Percentiles rank a stretch among this genome's conserved stretches.
Evolutionary conservation across 2,888 invertebrate genomes (phyloP).

Genomic region (Chaetogeoica ovagalla): DNA sequence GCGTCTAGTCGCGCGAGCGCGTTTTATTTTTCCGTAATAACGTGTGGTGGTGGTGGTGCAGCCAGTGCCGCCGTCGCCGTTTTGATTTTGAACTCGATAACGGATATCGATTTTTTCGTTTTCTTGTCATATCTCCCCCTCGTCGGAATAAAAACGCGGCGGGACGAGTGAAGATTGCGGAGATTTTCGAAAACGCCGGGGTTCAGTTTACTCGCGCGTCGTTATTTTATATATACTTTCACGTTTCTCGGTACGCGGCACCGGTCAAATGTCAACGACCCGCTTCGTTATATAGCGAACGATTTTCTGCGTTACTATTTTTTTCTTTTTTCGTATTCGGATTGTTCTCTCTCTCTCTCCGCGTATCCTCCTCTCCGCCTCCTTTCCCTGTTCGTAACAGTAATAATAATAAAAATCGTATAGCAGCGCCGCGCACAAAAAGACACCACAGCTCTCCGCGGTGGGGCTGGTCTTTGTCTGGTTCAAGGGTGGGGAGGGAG

Average conservation of each 20-base stretch:
- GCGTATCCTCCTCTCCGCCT: too few species aligned
- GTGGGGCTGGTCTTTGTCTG: neutral
- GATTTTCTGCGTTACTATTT: constrained; percentile 35
- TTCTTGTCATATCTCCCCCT: too few species aligned
- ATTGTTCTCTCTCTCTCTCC: constrained; percentile 2
- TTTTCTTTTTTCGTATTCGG: constrained; percentile 8
- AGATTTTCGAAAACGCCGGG: too few species aligned
- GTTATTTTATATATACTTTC: constrained; percentile 18
- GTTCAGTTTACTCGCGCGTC: neutral
- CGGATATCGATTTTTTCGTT: neutral
- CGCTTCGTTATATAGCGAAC: constrained; percentile 5
- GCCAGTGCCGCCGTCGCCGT: neutral
- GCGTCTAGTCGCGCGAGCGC: constrained; percentile 6
- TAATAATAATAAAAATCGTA: neutral
- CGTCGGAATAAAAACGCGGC: too few species aligned
- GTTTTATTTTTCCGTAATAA: constrained; percentile 22
- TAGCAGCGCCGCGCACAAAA: neutral
- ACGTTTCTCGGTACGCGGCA: neutral
- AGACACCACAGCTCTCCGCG: too few species aligned
- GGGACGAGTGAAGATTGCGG: too few species aligned
- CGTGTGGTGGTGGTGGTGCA: too few species aligned
- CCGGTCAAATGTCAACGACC: constrained; percentile 48
- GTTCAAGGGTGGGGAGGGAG: neutral
- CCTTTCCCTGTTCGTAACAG: neutral
- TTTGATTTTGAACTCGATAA: constrained; percentile 4